Evolutionary conservation across 1,140 invertebrate genomes (phyloP).

Genomic region (Chironomus striatipennis): DNA sequence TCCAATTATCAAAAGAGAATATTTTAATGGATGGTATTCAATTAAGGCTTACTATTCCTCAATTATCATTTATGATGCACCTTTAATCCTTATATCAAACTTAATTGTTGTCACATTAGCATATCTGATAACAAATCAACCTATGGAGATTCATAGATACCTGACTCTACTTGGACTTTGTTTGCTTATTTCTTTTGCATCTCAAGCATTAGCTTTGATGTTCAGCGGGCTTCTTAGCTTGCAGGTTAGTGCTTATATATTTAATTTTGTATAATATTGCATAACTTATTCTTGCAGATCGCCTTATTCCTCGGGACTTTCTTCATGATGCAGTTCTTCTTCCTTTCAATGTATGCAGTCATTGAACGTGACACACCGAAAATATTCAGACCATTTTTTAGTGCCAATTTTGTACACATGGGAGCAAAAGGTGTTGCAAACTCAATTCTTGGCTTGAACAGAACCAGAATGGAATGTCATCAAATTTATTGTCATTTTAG

Average conservation of each 20-base stretch:
- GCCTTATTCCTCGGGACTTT: conserved; percentile 54
- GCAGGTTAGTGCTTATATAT: neutral
- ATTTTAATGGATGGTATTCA: conserved; percentile 91
- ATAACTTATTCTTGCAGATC: no score
- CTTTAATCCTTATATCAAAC: conserved; percentile 61
- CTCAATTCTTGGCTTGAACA: conserved; percentile 50
- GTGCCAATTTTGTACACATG: conserved; percentile 51
- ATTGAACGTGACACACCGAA: conserved; percentile 56
- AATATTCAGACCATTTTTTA: conserved; percentile 73
- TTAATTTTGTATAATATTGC: conserved; percentile 43
- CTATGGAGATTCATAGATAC: conserved; percentile 44
- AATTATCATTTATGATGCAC: conserved; percentile 63
- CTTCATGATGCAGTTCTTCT: conserved; percentile 51
- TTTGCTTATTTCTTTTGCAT: conserved; percentile 47
- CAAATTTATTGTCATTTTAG: conserved; percentile 52
- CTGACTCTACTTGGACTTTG: conserved; percentile 47
- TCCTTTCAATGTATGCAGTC: conserved; percentile 54
- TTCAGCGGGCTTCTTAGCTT: neutral
- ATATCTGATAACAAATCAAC: conserved; percentile 51
- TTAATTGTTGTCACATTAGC: conserved; percentile 48
- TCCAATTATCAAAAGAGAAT: conserved; percentile 72
- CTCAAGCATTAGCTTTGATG: conserved; percentile 42
- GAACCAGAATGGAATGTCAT: conserved; percentile 46
- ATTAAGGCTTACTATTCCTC: conserved; percentile 86
- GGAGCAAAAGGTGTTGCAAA: conserved; percentile 50